Percentiles rank a stretch among this genome's conserved stretches.
phyloP scores from a whole-genome alignment of 2,888 invertebrate species.

The Drosophila conformis region DNA sequence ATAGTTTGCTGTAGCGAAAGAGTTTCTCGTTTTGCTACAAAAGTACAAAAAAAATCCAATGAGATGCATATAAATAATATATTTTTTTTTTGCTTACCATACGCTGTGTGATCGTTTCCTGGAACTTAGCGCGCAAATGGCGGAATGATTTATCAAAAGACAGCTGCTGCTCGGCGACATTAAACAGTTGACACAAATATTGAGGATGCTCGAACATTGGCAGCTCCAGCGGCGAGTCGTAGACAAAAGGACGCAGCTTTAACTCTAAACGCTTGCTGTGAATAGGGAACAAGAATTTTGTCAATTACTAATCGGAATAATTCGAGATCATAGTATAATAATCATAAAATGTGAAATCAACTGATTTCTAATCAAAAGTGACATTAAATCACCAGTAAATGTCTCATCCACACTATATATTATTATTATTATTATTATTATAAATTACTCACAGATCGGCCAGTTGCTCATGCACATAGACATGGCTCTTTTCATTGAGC shows the following conservation, averaged over 20 bases:
- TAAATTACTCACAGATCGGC: constrained; percentile 75
- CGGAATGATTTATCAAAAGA: constrained; percentile 74
- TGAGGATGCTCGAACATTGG: constrained; percentile 81
- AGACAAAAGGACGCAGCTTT: constrained; percentile 75
- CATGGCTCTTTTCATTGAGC: constrained; percentile 70
- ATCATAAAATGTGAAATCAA: not conserved
- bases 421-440: not conserved
- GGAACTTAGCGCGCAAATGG: constrained; percentile 75
- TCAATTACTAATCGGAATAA: not conserved
- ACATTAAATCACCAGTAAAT: not conserved
- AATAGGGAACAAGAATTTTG: not conserved
- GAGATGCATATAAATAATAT: too few relatives aligned
- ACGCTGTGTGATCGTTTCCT: constrained; percentile 74
- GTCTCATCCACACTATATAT: not conserved
- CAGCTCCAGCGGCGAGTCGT: constrained; percentile 81
- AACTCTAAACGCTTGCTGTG: constrained; percentile 64
- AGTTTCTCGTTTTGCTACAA: too few relatives aligned
- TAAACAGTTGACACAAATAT: constrained; percentile 75
- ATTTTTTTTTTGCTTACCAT: constrained; percentile 74
- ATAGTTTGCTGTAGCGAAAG: constrained; percentile 75
- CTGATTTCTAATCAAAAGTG: not conserved
- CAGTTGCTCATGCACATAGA: constrained; percentile 61
- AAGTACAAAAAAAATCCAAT: too few relatives aligned
- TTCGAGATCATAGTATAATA: not conserved
- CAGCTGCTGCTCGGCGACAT: constrained; percentile 68